Evolutionary conservation across 2,797 vertebrate species (phyloP).

Genomic region (Nannoperca australis): DNA sequence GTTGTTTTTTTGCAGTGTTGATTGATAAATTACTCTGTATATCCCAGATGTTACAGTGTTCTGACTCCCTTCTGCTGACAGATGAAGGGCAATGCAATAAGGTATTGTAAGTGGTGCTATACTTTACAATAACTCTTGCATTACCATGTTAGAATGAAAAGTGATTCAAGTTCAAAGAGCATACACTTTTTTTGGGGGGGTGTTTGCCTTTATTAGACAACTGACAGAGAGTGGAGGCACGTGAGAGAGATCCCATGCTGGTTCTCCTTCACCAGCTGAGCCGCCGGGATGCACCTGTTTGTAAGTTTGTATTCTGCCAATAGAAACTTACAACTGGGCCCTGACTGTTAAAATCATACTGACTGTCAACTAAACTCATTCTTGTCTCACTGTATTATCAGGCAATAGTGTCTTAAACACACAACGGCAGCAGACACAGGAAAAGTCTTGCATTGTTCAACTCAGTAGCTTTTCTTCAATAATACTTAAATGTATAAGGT

Average conservation of each 20-base stretch:
- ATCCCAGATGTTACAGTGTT: slow-evolving; percentile 31
- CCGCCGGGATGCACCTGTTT: background rate
- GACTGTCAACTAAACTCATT: slow-evolving; percentile 8
- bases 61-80: slow-evolving; percentile 34
- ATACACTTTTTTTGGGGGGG: background rate
- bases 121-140: slow-evolving; percentile 47
- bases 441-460: slow-evolving; percentile 1
- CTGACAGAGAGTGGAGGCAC: background rate
- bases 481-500: background rate
- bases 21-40: slow-evolving; percentile 17
- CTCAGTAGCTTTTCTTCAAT: slow-evolving; percentile 2
- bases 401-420: slow-evolving; percentile 19
- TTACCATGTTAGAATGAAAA: slow-evolving; percentile 24
- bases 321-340: background rate
- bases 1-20: slow-evolving; percentile 28
- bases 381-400: slow-evolving; percentile 23
- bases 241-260: slow-evolving; percentile 2
- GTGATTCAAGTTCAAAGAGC: background rate
- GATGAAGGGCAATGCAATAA: slow-evolving; percentile 64
- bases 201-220: background rate
- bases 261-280: slow-evolving; percentile 7
- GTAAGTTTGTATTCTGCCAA: slow-evolving; percentile 17
- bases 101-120: slow-evolving; percentile 64
- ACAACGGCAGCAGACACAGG: slow-evolving; percentile 6
- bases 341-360: slow-evolving; percentile 38